Percentiles rank a stretch among this genome's conserved stretches.
These are phyloP conservation scores for Morpho achilles DNA, from an alignment of 2,888 invertebrate species.

Conservation along the genomic window DNA sequence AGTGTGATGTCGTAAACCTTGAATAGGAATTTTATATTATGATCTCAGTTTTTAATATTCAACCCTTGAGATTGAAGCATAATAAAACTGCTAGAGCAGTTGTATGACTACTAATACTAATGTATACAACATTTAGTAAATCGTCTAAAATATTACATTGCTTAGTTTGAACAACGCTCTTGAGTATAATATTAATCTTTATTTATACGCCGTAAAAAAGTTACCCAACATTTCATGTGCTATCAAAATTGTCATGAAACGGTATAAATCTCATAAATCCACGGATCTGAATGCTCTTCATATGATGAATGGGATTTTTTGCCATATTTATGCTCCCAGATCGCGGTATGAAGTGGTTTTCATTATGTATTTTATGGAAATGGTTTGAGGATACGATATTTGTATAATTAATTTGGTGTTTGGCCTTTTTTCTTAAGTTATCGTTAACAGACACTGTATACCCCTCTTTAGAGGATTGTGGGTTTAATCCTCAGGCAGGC, in stretches of 20 bases:
- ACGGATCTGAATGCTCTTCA: conserved; percentile 51
- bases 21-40: conserved; percentile 9
- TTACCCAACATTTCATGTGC: conserved; percentile 29
- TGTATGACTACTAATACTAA: too few relatives aligned
- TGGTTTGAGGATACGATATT: conserved; percentile 8
- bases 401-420: conserved; percentile 12
- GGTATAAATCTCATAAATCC: conserved; percentile 67
- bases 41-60: conserved; percentile 2
- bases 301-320: conserved; percentile 68
- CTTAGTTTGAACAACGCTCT: neutral
- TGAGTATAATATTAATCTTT: neutral
- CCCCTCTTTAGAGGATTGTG: neutral
- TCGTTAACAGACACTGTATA: neutral
- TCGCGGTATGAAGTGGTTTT: conserved; percentile 24
- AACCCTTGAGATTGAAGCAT: neutral
- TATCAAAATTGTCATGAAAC: conserved; percentile 43
- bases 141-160: too few relatives aligned
- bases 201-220: conserved; percentile 16
- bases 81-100: too few relatives aligned
- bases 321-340: conserved; percentile 32
- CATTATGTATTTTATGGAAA: conserved; percentile 18
- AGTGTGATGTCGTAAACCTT: conserved; percentile 14
- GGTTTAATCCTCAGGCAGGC: neutral
- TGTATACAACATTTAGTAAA: too few relatives aligned
- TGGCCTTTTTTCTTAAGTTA: neutral